Conservation (phyloP, 2,888 invertebrate species). For the Xestia sexstrigata region DNA sequence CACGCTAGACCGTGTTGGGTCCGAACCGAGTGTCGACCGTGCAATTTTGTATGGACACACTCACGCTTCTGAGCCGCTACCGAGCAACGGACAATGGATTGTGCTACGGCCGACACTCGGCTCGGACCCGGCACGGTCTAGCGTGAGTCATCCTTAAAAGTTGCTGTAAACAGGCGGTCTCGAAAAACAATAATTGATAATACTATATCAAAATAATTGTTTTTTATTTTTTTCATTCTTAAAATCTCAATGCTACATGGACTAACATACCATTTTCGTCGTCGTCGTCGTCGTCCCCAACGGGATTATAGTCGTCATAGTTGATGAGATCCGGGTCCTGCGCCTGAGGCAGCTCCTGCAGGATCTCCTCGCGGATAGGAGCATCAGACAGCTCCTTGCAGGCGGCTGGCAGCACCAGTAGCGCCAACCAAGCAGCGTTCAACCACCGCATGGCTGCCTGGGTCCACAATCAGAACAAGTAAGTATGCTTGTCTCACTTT, state of each 20-base stretch:
- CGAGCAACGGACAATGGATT: too few relatives aligned
- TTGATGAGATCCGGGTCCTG: slow-evolving; percentile 79
- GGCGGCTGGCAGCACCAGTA: slow-evolving; percentile 77
- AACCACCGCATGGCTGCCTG: slow-evolving; percentile 79
- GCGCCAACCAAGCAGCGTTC: slow-evolving; percentile 75
- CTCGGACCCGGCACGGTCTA: too few relatives aligned
- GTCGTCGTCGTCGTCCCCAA: slow-evolving; percentile 72
- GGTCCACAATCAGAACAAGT: neutral
- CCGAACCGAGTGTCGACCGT: too few relatives aligned
- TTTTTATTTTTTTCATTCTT: neutral
- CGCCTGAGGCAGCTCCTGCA: slow-evolving; percentile 79
- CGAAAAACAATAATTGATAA: neutral
- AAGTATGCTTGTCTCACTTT: neutral
- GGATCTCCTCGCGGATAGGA: slow-evolving; percentile 64
- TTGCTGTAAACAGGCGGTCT: too few relatives aligned
- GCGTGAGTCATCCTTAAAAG: too few relatives aligned
- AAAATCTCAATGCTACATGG: neutral
- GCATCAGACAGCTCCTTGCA: slow-evolving; percentile 80
- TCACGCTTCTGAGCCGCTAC: too few relatives aligned
- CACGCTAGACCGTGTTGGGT: too few relatives aligned
- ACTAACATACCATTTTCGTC: slow-evolving; percentile 76
- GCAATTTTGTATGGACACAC: too few relatives aligned
- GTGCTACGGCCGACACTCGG: too few relatives aligned
- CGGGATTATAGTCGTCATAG: slow-evolving; percentile 83
- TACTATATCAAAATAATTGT: too few relatives aligned